Evolutionary conservation across 2,113 vertebrate genomes (phyloP).

Genomic region (Megaleporinus macrocephalus): DNA sequence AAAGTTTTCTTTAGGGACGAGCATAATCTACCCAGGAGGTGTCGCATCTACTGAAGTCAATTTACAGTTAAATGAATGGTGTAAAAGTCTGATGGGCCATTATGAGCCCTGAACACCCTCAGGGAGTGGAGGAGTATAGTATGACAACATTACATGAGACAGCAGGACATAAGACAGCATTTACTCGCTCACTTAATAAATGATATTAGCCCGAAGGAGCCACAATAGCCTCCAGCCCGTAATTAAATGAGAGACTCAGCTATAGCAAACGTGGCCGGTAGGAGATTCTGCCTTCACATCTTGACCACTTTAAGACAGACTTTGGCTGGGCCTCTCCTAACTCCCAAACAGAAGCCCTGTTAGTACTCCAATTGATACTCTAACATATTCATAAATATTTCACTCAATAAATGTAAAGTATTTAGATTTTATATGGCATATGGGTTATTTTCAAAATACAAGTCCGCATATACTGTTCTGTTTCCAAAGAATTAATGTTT

Average conservation of each 20-base stretch:
- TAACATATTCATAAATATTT: too few species aligned
- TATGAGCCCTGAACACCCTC: not conserved
- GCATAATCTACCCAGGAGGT: conserved; percentile 5
- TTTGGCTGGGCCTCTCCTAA: not conserved
- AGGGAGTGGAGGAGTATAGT: not conserved
- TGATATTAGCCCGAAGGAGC: not conserved
- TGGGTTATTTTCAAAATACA: too few species aligned
- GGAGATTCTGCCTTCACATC: not conserved
- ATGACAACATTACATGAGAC: conserved; percentile 1
- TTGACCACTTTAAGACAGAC: not conserved
- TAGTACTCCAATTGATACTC: conserved; percentile 10
- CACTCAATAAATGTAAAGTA: too few species aligned
- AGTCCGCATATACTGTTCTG: too few species aligned
- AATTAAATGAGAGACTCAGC: conserved; percentile 15
- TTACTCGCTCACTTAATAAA: conserved; percentile 25
- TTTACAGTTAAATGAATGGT: conserved; percentile 5
- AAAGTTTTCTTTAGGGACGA: conserved; percentile 17
- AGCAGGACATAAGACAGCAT: not conserved
- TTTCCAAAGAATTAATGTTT: too few species aligned
- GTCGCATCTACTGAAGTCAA: conserved; percentile 1
- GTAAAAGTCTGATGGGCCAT: conserved; percentile 13
- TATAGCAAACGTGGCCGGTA: not conserved
- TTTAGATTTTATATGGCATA: too few species aligned
- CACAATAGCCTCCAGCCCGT: not conserved
- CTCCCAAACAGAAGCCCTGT: not conserved